Base-by-base conservation (phyloP, 2,888 invertebrate species). In the Baccha elongata region DNA sequence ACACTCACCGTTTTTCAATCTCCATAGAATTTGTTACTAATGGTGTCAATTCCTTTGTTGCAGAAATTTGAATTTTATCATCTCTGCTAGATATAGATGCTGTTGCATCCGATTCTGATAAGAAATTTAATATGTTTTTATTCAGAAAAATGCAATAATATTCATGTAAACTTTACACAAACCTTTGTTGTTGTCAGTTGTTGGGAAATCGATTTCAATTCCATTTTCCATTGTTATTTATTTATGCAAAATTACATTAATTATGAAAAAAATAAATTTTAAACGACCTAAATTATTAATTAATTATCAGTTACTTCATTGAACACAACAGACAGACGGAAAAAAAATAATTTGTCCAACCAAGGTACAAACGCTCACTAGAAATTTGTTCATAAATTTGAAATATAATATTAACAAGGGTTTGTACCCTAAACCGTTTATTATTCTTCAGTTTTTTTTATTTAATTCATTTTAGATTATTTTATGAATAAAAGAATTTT, bases 1-100 rank as follows among this genome's bases (percentile, higher is more conserved):
- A 26, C 17, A 75, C 75, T 81, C 13, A 81, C 80, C 50, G 10
- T 50, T 75, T 71, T 17, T 37, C 53, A 65, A 67, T 81, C 32
- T 67, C 64, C 46, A 53, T 44, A 42, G 23, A 29, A 1, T 11
- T 44, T 40, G 44, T 55, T 46, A 44, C 44, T 68, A 26, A 35
- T 26, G 55, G 55, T 44, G 44, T 48, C 35, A 53, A 52, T 75
- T 81, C 60, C 53, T 76, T 53, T 76, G 81, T 75, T 35, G 7
- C 40, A 37, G 37, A 35, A 35, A 52, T 29, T 69, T 50, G 48
- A 37, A 6, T 15, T 0, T 40, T 58, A 40, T 69, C 58, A 23
- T 75, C 50, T n/a, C 72, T 60, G 10, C 40, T 23, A 35, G 76
- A 71, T 48, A 29, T 23, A 35, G 76, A 71, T 48, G 37, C 48